Evolutionary conservation across 2,888 invertebrate species (phyloP).

Genomic region (Cephus pulcher): DNA sequence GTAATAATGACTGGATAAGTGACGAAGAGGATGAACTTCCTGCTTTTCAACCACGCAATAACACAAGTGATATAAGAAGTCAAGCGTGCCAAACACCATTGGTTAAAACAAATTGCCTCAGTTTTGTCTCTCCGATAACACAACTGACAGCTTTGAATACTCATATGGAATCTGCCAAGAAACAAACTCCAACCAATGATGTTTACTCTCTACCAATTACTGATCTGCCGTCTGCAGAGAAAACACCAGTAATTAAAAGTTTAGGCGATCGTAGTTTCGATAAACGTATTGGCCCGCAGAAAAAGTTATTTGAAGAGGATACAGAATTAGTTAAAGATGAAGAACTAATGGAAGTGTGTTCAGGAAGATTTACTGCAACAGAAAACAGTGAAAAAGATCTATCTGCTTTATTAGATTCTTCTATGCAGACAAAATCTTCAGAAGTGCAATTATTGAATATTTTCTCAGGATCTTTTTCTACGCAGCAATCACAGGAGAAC

Average conservation of each 20-base stretch:
- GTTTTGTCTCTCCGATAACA: conserved; percentile 67
- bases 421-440: conserved; percentile 26
- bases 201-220: conserved; percentile 12
- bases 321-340: conserved; percentile 63
- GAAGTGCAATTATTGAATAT: conserved; percentile 62
- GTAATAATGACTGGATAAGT: conserved; percentile 29
- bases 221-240: conserved; percentile 5
- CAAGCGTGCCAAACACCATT: conserved; percentile 47
- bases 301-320: conserved; percentile 63
- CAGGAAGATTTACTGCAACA: conserved; percentile 57
- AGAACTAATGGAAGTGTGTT: conserved; percentile 70
- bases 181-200: conserved; percentile 20
- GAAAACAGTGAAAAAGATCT: conserved; percentile 7
- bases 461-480: conserved; percentile 71
- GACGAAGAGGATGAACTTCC: conserved; percentile 33
- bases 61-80: conserved; percentile 19
- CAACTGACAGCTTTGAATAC: conserved; percentile 63
- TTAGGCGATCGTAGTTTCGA: conserved; percentile 17
- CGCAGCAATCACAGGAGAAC: conserved; percentile 48
- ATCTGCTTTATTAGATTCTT: conserved; percentile 20
- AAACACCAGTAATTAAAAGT: conserved; percentile 3
- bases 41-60: conserved; percentile 10
- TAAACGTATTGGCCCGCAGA: conserved; percentile 51
- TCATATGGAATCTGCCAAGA: conserved; percentile 30
- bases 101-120: conserved; percentile 37